phyloP scores from a whole-genome alignment of 1,140 invertebrate genomes.

The Lanistes nyassanus region DNA sequence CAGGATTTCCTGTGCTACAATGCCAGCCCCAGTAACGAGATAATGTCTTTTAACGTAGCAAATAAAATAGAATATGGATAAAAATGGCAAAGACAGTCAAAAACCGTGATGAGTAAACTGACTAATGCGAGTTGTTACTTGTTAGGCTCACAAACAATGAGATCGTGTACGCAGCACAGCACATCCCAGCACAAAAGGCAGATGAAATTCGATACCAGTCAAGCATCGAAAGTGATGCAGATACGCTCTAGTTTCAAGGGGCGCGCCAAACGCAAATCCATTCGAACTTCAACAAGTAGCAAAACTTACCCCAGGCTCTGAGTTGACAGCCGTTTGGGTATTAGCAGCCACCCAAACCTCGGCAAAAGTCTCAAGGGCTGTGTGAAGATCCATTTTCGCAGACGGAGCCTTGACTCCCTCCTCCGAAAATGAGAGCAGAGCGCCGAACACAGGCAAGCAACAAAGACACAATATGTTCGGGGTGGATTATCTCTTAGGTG shows the following conservation, averaged over 20 bases:
- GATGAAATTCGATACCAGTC: slow-evolving; percentile 21
- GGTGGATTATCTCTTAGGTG: slow-evolving; percentile 29
- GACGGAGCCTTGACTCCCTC: not conserved
- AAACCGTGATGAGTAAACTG: not conserved
- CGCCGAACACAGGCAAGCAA: slow-evolving; percentile 15
- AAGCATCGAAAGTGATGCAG: slow-evolving; percentile 22
- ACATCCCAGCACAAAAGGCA: slow-evolving; percentile 23
- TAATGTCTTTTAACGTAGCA: not conserved
- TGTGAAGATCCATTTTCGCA: slow-evolving; percentile 89
- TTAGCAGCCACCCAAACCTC: slow-evolving; percentile 96
- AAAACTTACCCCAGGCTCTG: slow-evolving; percentile 63
- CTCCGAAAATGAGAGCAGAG: slow-evolving; percentile 17
- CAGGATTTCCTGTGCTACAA: slow-evolving; percentile 9
- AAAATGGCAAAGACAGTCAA: not conserved
- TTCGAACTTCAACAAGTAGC: slow-evolving; percentile 27
- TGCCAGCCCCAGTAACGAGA: not conserved
- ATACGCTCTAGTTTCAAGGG: slow-evolving; percentile 18
- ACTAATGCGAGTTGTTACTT: too few species aligned
- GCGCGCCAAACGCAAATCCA: slow-evolving; percentile 26
- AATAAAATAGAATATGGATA: not conserved
- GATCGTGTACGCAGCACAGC: too few species aligned
- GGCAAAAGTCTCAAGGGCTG: slow-evolving; percentile 96
- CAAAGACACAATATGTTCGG: slow-evolving; percentile 34
- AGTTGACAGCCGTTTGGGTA: slow-evolving; percentile 73
- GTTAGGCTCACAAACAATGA: too few species aligned